Evolutionary conservation across 1,140 invertebrate species (phyloP), one percentile per base, ranked within the genome.

Genomic region (Hylyphantes graminicola): DNA sequence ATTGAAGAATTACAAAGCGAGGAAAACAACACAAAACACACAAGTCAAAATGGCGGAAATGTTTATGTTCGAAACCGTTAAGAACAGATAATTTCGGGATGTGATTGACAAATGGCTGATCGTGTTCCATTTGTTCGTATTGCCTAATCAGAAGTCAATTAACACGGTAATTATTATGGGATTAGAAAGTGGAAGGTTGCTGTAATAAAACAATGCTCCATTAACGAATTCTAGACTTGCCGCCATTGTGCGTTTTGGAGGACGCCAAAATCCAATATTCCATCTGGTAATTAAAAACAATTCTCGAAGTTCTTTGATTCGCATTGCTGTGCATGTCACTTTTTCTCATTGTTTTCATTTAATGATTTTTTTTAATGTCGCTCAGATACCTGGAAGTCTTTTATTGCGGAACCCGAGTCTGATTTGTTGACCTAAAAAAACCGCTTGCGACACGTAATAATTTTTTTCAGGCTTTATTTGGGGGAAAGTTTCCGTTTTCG

Each of bases 91-190:
- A 35, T 35, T 35, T 35, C 35, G 35, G 35, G 35, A 35, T 35
- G 35, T 35, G 35, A 35, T 70, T 70, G n/a, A 51, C 67, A 51
- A 70, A 70, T 53, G 48, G 65, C 6, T 50, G 12, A 51, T 70
- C 67, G 67, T 17, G 67, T 70, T 70, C 67, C 53, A 50, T 51
- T 70, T 70, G 67, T 51, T 51, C 67, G 67, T 15, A 57, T 74
- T 74, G 19, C 72, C 72, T 74, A 57, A 74, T 57, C 17, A 17
- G 54, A 74, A 74, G 54, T 57, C 72, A 74, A 74, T 74, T 74
- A 74, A 74, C 53, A 57, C 19, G 8, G 53, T 73, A 74, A 74
- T 74, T 74, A 57, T 74, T 17, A 7, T 51, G 2, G 5, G 17
- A 51, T n/a, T 57, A 19, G 35, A 74, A 59, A 74, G 1, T 35